A percentile compares a stretch with the other conserved stretches of the same genome.
Conservation (phyloP, 2,888 invertebrate species). For the Chorisops tibialis region DNA sequence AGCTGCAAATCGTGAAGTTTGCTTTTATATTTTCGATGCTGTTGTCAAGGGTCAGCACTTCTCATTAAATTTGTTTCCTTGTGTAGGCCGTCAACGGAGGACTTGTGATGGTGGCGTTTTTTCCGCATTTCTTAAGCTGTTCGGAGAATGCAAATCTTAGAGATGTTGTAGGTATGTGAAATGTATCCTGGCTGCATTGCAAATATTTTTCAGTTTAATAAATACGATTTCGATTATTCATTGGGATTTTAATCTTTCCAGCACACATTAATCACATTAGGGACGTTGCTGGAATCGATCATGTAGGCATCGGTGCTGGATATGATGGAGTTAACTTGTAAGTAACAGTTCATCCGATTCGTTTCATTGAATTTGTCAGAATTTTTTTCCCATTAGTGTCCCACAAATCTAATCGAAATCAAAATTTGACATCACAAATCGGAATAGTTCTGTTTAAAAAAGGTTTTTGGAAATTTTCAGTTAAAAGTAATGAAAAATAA, state of each 20-base stretch:
- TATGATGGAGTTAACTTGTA: constrained; percentile 88
- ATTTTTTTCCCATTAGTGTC: no score
- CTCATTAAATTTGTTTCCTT: constrained; percentile 6
- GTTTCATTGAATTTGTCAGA: no score
- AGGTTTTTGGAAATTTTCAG: no score
- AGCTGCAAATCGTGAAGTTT: not conserved
- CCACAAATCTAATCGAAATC: no score
- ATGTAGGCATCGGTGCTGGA: constrained; percentile 83
- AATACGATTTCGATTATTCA: not conserved
- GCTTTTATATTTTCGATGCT: not conserved
- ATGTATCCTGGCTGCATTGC: not conserved
- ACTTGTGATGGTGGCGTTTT: constrained; percentile 66
- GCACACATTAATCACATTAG: constrained; percentile 88
- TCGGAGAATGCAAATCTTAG: constrained; percentile 58
- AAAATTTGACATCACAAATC: no score
- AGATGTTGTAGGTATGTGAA: constrained; percentile 60
- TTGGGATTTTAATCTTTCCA: constrained; percentile 45
- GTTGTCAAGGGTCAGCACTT: no score
- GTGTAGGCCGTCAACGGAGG: constrained; percentile 60
- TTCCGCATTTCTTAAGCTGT: constrained; percentile 60
- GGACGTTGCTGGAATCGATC: constrained; percentile 79
- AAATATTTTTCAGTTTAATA: not conserved
- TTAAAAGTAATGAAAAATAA: no score
- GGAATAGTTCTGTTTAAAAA: no score
- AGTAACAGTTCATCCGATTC: constrained; percentile 60